phyloP scores from a whole-genome alignment of 2,888 invertebrate genomes.

The Xanthia icteritia region DNA sequence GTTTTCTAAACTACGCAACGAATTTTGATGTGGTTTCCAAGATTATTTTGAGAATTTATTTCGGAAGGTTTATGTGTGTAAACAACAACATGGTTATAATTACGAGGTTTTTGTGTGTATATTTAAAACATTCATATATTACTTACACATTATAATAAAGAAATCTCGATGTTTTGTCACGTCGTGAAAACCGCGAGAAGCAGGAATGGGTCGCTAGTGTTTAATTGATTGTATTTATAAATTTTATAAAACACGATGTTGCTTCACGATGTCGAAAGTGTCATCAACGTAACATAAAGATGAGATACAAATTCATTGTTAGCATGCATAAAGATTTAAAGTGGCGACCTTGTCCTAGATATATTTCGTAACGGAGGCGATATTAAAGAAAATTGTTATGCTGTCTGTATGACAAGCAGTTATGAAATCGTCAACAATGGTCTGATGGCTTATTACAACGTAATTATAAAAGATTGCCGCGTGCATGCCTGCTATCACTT shows the following conservation, averaged over 20 bases:
- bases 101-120: too few species aligned
- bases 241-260: background rate
- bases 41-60: background rate
- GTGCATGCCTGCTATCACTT: constrained; percentile 18
- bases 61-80: background rate
- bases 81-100: too few species aligned
- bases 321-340: constrained; percentile 60
- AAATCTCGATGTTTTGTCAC: background rate
- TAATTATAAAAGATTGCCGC: constrained; percentile 60
- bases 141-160: background rate
- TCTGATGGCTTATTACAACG: constrained; percentile 60
- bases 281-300: constrained; percentile 9
- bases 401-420: constrained; percentile 58
- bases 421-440: constrained; percentile 68
- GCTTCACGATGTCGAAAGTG: constrained; percentile 17
- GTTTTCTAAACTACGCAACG: background rate
- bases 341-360: constrained; percentile 72
- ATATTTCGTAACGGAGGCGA: constrained; percentile 66
- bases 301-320: constrained; percentile 33
- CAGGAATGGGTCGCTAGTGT: background rate
- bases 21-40: background rate
- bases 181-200: background rate
- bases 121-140: too few species aligned
- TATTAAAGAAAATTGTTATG: constrained; percentile 70
- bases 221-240: background rate